These are phyloP conservation scores for Limnephilus lunatus DNA, from an alignment of 2,888 invertebrate species.

Conservation along the genomic window DNA sequence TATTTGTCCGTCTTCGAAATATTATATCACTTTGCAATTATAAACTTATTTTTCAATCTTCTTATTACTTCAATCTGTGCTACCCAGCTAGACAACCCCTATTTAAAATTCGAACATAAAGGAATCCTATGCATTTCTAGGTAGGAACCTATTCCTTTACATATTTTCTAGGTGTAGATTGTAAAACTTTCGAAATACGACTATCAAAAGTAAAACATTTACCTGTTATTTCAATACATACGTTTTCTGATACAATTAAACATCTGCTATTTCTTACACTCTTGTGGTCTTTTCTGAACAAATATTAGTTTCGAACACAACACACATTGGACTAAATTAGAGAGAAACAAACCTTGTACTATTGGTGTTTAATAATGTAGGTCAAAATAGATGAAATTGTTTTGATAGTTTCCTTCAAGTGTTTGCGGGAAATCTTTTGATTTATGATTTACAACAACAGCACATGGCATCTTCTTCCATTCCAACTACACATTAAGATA, in stretches of 20 bases:
- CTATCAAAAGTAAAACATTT: background rate
- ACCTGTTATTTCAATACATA: background rate
- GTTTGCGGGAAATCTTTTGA: background rate
- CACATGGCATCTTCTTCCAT: background rate
- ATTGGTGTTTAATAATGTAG: background rate
- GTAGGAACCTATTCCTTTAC: too few species aligned
- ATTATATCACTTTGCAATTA: too few species aligned
- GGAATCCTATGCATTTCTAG: too few species aligned
- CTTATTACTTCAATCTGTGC: too few species aligned
- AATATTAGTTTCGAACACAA: background rate
- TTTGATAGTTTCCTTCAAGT: background rate
- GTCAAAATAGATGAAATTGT: background rate
- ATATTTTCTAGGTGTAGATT: too few species aligned
- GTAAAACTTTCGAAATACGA: background rate
- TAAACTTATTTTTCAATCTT: too few species aligned
- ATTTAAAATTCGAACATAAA: too few species aligned
- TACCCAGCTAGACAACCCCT: too few species aligned
- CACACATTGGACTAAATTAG: background rate
- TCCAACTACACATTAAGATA: background rate
- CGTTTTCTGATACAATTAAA: background rate
- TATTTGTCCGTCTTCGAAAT: too few species aligned
- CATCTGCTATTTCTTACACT: background rate
- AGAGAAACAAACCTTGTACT: background rate
- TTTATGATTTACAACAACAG: background rate
- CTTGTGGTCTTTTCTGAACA: background rate